Conservation (phyloP, 2,113 vertebrate species). For the Cacatua alba region DNA sequence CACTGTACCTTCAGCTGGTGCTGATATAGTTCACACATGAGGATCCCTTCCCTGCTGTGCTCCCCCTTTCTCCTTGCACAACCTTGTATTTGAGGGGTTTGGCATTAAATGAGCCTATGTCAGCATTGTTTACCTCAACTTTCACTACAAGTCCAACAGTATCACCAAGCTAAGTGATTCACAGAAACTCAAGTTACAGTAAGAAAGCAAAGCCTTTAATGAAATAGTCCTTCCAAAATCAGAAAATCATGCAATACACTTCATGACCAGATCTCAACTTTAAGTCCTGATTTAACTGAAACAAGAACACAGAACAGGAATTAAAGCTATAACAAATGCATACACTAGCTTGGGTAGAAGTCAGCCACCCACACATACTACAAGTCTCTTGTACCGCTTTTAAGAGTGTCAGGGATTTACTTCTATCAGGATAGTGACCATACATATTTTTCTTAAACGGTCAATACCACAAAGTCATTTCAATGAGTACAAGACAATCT, state of each 20-base stretch:
- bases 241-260: background rate
- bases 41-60: background rate
- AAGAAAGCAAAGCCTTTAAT: background rate
- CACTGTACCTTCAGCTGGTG: background rate
- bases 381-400: background rate
- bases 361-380: background rate
- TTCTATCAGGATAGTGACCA: rapidly evolving
- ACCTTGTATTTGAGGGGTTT: background rate
- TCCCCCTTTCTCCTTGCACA: background rate
- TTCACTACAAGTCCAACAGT: background rate
- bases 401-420: background rate
- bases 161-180: background rate
- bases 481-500: background rate
- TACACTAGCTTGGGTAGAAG: background rate
- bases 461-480: background rate
- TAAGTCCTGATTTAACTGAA: background rate
- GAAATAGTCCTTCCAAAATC: background rate
- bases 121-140: background rate
- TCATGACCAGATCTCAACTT: background rate
- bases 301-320: background rate
- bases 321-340: background rate
- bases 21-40: background rate
- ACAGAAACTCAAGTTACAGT: background rate
- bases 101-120: background rate
- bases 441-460: background rate